Percentiles rank a stretch among this genome's conserved stretches.
Evolutionary conservation across 2,113 vertebrate species (phyloP).

Genomic region (Vombatus ursinus): DNA sequence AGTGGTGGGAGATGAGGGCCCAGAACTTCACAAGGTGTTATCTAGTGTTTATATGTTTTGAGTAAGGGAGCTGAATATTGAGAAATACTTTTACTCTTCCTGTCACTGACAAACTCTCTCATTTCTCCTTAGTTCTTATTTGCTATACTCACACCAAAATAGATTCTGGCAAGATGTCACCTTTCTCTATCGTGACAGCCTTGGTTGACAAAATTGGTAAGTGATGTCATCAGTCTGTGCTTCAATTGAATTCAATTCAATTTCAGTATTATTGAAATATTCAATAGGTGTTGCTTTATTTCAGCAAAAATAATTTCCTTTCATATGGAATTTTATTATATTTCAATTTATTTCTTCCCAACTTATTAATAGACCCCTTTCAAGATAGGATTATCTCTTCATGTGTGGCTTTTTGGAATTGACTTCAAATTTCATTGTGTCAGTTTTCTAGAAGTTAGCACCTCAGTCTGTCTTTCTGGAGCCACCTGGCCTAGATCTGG

Average conservation of each 20-base stretch:
- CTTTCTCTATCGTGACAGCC: slow-evolving; percentile 97
- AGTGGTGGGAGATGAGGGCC: not conserved
- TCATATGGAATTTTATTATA: slow-evolving; percentile 34
- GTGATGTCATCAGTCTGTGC: slow-evolving; percentile 34
- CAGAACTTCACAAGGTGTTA: slow-evolving; percentile 37
- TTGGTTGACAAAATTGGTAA: slow-evolving; percentile 98
- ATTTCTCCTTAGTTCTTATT: slow-evolving; percentile 91
- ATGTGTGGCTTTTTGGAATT: not conserved
- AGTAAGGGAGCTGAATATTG: slow-evolving; percentile 45
- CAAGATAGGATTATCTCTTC: not conserved
- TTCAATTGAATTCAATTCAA: slow-evolving; percentile 14
- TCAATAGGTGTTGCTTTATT: slow-evolving; percentile 30
- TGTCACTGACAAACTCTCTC: slow-evolving; percentile 37
- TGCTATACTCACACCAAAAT: slow-evolving; percentile 95
- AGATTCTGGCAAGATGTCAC: slow-evolving; percentile 85
- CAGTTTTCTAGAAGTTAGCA: not conserved
- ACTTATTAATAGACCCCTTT: not conserved
- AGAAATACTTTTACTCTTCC: slow-evolving; percentile 53
- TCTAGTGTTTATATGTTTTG: slow-evolving; percentile 15
- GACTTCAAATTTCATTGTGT: not conserved
- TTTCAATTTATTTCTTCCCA: not conserved
- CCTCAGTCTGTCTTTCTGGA: not conserved
- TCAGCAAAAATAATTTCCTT: slow-evolving; percentile 27
- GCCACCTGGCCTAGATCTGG: not conserved
- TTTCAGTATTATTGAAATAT: slow-evolving; percentile 54